Evolutionary conservation across 30 jellyfish, hydroid and myxozoan species (phyloP).

Genomic region (Pseudorhiza aurosa): DNA sequence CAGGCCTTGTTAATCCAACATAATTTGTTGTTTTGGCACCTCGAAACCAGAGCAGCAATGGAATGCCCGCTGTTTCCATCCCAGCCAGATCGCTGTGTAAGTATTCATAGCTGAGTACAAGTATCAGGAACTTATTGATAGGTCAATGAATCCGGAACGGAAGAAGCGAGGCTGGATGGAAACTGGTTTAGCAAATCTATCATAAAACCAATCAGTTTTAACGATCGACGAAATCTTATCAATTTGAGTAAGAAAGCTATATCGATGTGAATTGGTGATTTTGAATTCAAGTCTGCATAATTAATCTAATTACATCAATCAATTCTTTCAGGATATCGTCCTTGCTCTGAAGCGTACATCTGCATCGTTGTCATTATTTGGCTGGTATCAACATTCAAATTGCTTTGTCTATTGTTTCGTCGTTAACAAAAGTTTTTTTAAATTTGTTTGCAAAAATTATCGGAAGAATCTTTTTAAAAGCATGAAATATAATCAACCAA

Average conservation of each 20-base stretch:
- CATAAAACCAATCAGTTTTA: no score
- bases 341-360: conserved; percentile 61
- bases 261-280: no score
- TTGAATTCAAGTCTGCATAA: no score
- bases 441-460: no score
- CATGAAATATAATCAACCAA: no score
- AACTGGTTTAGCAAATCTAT: no score
- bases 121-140: neutral
- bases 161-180: no score
- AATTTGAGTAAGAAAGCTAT: no score
- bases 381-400: no score
- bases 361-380: conserved; percentile 83
- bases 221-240: neutral
- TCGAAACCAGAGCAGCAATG: neutral
- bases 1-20: neutral
- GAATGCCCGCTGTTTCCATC: conserved; percentile 85
- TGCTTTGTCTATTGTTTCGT: no score
- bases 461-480: no score
- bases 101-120: neutral
- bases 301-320: no score
- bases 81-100: conserved; percentile 75
- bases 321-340: conserved; percentile 33
- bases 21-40: neutral
- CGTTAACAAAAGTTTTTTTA: neutral
- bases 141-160: neutral